A percentile compares a stretch with the other conserved stretches of the same genome.
phyloP scores from a whole-genome alignment of 2,888 invertebrate species.

The Steinernema scapterisci region DNA sequence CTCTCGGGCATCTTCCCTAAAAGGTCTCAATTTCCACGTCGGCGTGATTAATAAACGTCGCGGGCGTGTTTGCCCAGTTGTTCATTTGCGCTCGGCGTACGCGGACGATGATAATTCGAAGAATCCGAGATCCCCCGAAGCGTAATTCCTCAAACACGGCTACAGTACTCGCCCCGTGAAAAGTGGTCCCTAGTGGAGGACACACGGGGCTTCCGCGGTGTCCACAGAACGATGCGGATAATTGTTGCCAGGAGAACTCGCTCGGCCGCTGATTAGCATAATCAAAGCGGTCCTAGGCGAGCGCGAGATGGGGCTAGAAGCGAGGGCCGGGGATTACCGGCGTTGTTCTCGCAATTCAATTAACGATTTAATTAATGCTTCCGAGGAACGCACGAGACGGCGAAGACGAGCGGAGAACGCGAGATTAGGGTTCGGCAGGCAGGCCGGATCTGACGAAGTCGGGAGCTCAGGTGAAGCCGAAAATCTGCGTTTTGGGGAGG shows the following conservation, averaged over 20 bases:
- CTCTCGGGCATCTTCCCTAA: not conserved
- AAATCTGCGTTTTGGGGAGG: no score
- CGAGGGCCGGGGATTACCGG: constrained; percentile 9
- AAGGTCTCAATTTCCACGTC: constrained; percentile 8
- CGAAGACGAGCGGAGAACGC: not conserved
- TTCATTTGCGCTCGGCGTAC: not conserved
- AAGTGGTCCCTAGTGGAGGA: not conserved
- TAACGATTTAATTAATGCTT: constrained; percentile 26
- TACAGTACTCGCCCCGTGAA: not conserved
- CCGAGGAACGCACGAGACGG: not conserved
- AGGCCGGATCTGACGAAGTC: not conserved
- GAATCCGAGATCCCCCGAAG: constrained; percentile 13
- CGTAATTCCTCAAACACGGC: not conserved
- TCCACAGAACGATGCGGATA: not conserved
- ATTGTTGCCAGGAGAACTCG: not conserved
- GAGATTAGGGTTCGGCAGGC: not conserved
- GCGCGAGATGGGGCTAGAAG: not conserved
- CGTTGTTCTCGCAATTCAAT: constrained; percentile 26
- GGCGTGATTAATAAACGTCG: constrained; percentile 23
- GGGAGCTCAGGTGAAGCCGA: no score
- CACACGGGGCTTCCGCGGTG: not conserved
- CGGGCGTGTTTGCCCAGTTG: constrained; percentile 5
- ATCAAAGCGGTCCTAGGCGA: constrained; percentile 15
- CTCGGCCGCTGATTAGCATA: constrained; percentile 4
- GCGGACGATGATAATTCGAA: not conserved